Conservation (phyloP, 2,113 vertebrate species). For the Limanda limanda region DNA sequence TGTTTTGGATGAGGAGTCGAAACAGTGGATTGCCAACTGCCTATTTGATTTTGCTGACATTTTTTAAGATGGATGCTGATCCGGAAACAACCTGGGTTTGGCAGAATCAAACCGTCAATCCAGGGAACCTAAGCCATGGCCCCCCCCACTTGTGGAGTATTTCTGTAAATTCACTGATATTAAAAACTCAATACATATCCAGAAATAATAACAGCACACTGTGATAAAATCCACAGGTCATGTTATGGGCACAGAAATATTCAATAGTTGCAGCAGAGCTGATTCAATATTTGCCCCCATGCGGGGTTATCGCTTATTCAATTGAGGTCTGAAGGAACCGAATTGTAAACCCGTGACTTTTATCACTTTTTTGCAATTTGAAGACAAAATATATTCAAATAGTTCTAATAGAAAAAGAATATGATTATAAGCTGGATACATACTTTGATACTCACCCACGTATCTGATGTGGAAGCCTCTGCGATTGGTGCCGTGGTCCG, state of each 20-base stretch:
- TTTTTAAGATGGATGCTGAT: not conserved
- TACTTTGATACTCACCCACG: conserved; percentile 93
- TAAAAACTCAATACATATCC: not conserved
- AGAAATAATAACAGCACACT: conserved; percentile 7
- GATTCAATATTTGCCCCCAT: conserved; percentile 1
- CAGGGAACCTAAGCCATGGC: not conserved
- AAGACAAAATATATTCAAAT: conserved; percentile 41
- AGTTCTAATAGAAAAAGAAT: conserved; percentile 65
- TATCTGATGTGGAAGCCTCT: conserved; percentile 97
- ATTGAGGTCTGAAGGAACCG: not conserved
- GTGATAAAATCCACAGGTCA: conserved; percentile 62
- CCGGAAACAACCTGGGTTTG: not conserved
- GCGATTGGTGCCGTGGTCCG: conserved; percentile 97
- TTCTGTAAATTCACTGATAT: not conserved
- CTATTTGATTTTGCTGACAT: not conserved
- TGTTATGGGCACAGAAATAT: conserved; percentile 12
- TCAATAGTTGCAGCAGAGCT: conserved; percentile 9
- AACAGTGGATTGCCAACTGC: not conserved
- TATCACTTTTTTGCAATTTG: conserved; percentile 33
- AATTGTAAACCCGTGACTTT: conserved; percentile 52
- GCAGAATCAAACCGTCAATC: not conserved
- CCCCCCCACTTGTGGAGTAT: not conserved
- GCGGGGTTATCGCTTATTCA: not conserved
- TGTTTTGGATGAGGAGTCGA: not conserved
- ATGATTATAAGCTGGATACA: conserved; percentile 82